Conservation (phyloP, 2,888 invertebrate genomes). For the Palloptera scutellata region DNA sequence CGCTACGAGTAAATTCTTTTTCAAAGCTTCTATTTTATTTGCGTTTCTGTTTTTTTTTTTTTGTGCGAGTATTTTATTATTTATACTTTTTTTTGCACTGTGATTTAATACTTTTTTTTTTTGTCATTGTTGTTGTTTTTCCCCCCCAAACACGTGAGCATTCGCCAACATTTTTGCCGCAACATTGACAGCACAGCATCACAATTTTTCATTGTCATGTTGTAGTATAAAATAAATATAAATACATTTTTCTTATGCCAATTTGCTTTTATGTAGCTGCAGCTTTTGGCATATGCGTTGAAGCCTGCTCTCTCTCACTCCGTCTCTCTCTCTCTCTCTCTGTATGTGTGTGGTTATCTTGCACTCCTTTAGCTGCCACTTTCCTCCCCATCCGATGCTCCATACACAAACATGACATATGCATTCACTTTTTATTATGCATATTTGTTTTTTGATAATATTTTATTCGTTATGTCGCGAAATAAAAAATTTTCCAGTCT, state of each 20-base stretch:
- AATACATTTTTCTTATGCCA: no score
- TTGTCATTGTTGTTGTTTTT: no score
- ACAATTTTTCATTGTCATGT: no score
- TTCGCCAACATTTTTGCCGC: neutral
- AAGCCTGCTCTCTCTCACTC: neutral
- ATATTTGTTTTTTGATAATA: conserved; percentile 12
- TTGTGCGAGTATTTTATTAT: no score
- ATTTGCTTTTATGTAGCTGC: no score
- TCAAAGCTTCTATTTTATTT: no score
- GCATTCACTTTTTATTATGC: neutral
- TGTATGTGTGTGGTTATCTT: neutral
- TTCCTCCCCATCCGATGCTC: neutral
- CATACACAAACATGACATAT: neutral
- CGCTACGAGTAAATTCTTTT: no score
- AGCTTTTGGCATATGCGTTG: no score
- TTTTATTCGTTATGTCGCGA: conserved; percentile 21
- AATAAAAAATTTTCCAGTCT: conserved; percentile 35
- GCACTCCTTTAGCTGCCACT: neutral
- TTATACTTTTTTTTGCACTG: no score
- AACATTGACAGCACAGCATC: neutral
- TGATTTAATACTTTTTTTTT: no score
- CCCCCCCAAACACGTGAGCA: neutral
- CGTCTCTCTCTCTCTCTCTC: neutral
- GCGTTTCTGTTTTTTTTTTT: no score
- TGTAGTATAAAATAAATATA: no score